Evolutionary conservation across 1,140 invertebrate genomes (phyloP), one percentile per base, ranked within the genome.

Genomic region (Ditylenchus dipsaci): DNA sequence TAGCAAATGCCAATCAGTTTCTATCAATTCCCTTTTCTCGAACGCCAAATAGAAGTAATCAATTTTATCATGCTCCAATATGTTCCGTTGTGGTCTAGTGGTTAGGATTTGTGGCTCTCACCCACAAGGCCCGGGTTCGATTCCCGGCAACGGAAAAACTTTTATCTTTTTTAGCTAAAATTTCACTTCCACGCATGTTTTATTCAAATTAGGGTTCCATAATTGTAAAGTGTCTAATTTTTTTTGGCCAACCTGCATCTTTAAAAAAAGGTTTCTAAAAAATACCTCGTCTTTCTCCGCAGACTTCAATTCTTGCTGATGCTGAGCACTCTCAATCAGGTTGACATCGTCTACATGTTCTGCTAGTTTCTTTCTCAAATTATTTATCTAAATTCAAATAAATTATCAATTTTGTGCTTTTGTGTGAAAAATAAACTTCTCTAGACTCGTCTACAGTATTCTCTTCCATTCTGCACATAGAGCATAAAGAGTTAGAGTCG

Each of bases 61-160:
- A n/a, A n/a, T n/a, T n/a, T n/a, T n/a, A n/a, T n/a, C n/a, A n/a
- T n/a, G n/a, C n/a, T 59, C 57, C 17, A 61, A 61, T 43, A 61
- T 76, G 49, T 77, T 75, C 61, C 73, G 56, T 73, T 72, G 78
- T 82, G 78, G 80, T 82, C 81, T 79, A 82, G 81, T 72, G 89
- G 88, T 87, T 89, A 89, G 89, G 88, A 89, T 89, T 89, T 87
- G 88, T 88, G 88, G 89, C 88, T 89, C 87, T 89, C 88, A 89
- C 88, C 88, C 88, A 88, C 88, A 87, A 89, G 88, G 88, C 88
- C 88, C 88, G 88, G 88, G 88, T 89, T 90, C 88, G 88, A 89
- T 89, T 89, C 88, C 88, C 88, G 88, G 89, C 88, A 89, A 87
- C 87, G 88, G 88, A 89, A 88, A n/a, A n/a, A n/a, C n/a, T n/a